Base-by-base conservation (phyloP, 2,888 invertebrate species). In the Plagodis dolabraria region DNA sequence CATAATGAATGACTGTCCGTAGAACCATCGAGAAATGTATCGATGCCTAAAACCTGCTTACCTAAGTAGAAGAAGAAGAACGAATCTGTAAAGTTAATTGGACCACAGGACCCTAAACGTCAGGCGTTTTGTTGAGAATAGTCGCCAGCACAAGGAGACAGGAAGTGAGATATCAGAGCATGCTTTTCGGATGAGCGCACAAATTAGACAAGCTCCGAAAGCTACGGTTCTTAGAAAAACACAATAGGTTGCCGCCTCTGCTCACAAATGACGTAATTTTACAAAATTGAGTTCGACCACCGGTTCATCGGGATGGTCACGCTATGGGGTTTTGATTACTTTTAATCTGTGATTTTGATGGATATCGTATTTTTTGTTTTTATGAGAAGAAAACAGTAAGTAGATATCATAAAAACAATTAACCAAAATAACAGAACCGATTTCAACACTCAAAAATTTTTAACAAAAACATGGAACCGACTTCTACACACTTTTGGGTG, bases 111-210 rank as follows among this genome's bases (percentile, higher is more conserved):
- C 22, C 22, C 22, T 22, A 22, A 22, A 22, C 2, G 22, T 22
- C 22, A 22, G 22, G 22, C 36, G 7, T 35, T 35, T 35, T 35
- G 35, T 35, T 35, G 35, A 38, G 6, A 10, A 40, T 8, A 10
- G 40, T 22, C 22, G 22, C 2, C 0, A 40, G 9, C 8, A 44
- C 43, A 40, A 11, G 35, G 45, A 53, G 47, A 68, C 76, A 79
- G 82, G 82, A 82, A 81, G 69, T 77, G 72, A 73, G 73, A 71
- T 68, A 75, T 79, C 77, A 75, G 69, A 74, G 69, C 64, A 68
- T 68, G 69, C 51, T 63, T 68, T 63, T 63, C 59, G 57, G 62
- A 60, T 75, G 75, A 79, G 70, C 74, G 71, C 73, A 72, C 75
- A 74, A 79, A 80, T 79, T 81, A 76, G 76, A 68, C 69, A 70